Evolutionary conservation across 37 sponge, comb jelly and placozoan genomes (phyloP).

Genomic region (Theonella swinhoei): DNA sequence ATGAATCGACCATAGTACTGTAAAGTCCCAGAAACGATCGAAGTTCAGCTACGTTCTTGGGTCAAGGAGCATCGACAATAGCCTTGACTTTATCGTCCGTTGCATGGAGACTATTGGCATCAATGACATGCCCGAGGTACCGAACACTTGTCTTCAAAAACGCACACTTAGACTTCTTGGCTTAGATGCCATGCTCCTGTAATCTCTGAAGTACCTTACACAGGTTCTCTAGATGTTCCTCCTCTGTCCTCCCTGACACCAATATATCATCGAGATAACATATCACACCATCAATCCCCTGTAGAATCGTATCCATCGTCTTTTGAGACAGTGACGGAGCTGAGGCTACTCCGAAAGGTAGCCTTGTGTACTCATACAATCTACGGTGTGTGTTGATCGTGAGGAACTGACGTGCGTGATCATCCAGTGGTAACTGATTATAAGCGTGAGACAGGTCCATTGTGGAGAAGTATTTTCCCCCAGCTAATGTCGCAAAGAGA

Average conservation of each 20-base stretch:
- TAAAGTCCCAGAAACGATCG: no score
- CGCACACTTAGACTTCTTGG: conserved; percentile 24
- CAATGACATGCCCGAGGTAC: conserved; percentile 35
- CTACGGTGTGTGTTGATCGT: conserved; percentile 61
- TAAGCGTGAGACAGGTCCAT: conserved; percentile 55
- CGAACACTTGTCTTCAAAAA: conserved; percentile 21
- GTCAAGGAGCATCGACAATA: conserved; percentile 23
- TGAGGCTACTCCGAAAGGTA: no score
- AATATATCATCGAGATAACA: no score
- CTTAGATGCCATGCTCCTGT: no score
- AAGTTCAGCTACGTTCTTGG: no score
- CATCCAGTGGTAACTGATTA: conserved; percentile 26
- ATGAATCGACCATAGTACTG: conserved; percentile 49
- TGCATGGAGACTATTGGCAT: no score
- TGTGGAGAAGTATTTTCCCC: conserved; percentile 49
- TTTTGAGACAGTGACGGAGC: conserved; percentile 44
- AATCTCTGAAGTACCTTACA: conserved; percentile 25
- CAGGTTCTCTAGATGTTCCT: conserved; percentile 25
- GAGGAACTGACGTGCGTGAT: conserved; percentile 17
- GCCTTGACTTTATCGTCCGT: conserved; percentile 4
- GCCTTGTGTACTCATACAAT: conserved; percentile 25
- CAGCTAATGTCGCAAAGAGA: conserved; percentile 36
- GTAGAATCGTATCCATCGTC: conserved; percentile 37
- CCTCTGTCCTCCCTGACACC: conserved; percentile 28
- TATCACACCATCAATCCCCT: conserved; percentile 26